Base-by-base conservation (phyloP, 1,140 invertebrate species). In the Druon quercuslanigerum region DNA sequence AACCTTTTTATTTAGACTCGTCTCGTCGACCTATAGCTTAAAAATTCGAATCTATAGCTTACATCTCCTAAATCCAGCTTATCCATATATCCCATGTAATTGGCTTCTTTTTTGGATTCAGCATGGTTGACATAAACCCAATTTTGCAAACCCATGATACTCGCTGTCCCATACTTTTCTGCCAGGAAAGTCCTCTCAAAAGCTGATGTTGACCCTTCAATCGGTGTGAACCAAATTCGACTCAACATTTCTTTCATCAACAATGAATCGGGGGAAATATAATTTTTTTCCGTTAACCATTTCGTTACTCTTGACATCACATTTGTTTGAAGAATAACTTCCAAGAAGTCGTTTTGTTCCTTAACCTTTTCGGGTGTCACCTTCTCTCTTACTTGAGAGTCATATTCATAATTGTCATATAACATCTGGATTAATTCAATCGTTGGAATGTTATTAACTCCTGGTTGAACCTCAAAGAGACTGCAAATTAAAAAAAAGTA, bases 101-200 rank as follows among this genome's bases (percentile, higher is more conserved):
- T 94, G 0, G 95, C 94, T 70, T 92, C 89, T 13, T 92, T 92
- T 17, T 88, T 86, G 40, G 90, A 87, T 91, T 98, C 97, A 89
- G 96, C 93, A 82, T 93, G 91, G 56, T 93, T 91, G 74, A 96
- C 97, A 86, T 95, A 96, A 6, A 97, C 89, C 97, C 97, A 98
- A 88, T 97, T 97, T 87, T 98, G 96, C 71, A 97, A 91, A 16
- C 97, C 97, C 82, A 93, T 92, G 72, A 97, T 93, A 81, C 94
- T 93, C 6, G 76, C 19, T 0, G 50, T 93, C 91, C 82, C 94
- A 93, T 88, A 96, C 1, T 95, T 92, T 92, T 98, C 97, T 2
- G 96, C 95, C 0, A 97, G 91, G 86, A 97, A 97, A n/a, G 96
- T 93, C 83, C 97, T 96, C 89, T 98, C 97, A 85, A 98, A 97